Evolutionary conservation across 2,797 vertebrate species (phyloP), one percentile per base, ranked within the genome.

Genomic region (Ceryle rudis): DNA sequence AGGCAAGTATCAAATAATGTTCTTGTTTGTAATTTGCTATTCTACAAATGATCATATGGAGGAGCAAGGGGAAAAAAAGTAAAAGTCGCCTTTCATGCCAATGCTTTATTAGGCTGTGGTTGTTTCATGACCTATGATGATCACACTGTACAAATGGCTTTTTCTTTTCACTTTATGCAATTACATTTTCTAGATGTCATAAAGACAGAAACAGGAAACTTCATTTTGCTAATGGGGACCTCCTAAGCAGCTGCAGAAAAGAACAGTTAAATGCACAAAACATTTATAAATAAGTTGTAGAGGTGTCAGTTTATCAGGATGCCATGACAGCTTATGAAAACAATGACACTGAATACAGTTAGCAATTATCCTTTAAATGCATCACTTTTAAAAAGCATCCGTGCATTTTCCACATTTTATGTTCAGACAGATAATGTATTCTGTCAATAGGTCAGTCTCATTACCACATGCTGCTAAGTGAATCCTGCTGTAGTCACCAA

Each of bases 371-470:
- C 75, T 84, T 88, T 75, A 93, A 93, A 81, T 2, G 0, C 17
- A 39, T 23, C 46, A 52, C 44, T 22, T 47, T 70, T 90, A 41
- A 86, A 94, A 96, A 90, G 47, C 87, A 72, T 41, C 31, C 14
- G 47, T 44, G n/a, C 42, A 28, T 94, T 75, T 84, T 81, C 89
- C 87, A 72, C 58, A 41, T 86, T 58, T 61, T 69, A 57, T 31
- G 62, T 86, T 88, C 80, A 86, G 37, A 91, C 5, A 35, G 89
- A 26, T 94, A 88, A 95, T 95, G 95, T 85, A 80, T 82, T 82
- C 92, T 69, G 89, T 65, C 95, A 92, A 71, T 85, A 93, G 92
- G 95, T 95, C 92, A 80, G 57, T 54, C 71, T 79, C 93, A 96
- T 95, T 93, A 91, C 80, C 74, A 82, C 64, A 66, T 16, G 33